These are phyloP conservation scores for Iphiclides podalirius DNA, from an alignment of 2,888 invertebrate species.

Conservation along the genomic window DNA sequence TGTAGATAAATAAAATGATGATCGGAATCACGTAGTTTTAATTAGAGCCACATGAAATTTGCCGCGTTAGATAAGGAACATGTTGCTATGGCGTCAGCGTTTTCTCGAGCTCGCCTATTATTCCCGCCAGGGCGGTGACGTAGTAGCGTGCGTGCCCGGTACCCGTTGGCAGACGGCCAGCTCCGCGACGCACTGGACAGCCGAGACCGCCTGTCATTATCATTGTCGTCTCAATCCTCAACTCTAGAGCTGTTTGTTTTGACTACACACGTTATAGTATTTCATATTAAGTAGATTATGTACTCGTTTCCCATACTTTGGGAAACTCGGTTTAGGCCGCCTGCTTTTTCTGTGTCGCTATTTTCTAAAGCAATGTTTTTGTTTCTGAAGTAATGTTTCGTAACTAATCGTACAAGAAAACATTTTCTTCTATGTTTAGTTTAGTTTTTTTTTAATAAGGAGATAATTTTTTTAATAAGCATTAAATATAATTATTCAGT, in stretches of 20 bases:
- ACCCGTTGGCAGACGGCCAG: constrained; percentile 55
- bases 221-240: constrained; percentile 34
- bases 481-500: too few species aligned
- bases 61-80: constrained; percentile 3
- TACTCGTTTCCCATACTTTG: too few species aligned
- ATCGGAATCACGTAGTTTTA: not conserved
- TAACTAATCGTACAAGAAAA: too few species aligned
- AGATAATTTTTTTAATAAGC: too few species aligned
- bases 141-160: constrained; percentile 45
- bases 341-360: too few species aligned
- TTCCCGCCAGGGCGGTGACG: constrained; percentile 33
- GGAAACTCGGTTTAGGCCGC: too few species aligned
- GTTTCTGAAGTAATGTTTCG: too few species aligned
- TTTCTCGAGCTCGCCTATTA: constrained; percentile 14
- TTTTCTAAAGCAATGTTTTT: too few species aligned
- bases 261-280: constrained; percentile 27
- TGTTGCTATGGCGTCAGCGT: constrained; percentile 45
- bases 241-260: not conserved
- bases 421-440: too few species aligned
- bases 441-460: too few species aligned
- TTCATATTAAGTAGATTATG: too few species aligned
- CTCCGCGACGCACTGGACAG: constrained; percentile 27
- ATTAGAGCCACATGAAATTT: not conserved
- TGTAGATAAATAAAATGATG: not conserved
- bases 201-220: constrained; percentile 56